phyloP scores from a whole-genome alignment of 1,140 invertebrate genomes.

The Ericerus pela region DNA sequence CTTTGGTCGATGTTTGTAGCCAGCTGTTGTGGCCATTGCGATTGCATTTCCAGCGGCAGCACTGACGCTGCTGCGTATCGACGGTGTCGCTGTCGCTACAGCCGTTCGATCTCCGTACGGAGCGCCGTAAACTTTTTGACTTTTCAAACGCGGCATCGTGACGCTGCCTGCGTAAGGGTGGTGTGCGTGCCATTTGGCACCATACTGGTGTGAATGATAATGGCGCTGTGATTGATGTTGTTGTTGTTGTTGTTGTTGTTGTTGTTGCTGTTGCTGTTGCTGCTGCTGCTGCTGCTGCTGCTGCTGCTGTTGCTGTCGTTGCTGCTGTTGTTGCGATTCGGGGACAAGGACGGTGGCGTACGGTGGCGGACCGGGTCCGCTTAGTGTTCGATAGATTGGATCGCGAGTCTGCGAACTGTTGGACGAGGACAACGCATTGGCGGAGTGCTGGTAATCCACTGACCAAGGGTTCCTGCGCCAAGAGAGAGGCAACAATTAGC shows the following conservation, averaged over 20 bases:
- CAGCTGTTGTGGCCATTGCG: conserved; percentile 42
- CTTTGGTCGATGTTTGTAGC: conserved; percentile 42
- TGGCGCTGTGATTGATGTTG: background rate
- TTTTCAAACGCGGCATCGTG: too few relatives aligned
- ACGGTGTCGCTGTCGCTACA: background rate
- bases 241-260: background rate
- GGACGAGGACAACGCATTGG: conserved; percentile 10
- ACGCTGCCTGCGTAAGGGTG: background rate
- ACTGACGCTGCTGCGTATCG: conserved; percentile 3
- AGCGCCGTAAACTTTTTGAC: too few relatives aligned
- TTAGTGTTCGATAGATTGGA: background rate
- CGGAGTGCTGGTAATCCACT: background rate
- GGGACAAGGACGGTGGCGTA: too few relatives aligned
- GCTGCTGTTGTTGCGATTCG: background rate
- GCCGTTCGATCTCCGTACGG: too few relatives aligned
- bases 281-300: background rate
- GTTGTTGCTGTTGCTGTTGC: background rate
- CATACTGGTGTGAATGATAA: background rate
- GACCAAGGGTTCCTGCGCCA: conserved; percentile 8
- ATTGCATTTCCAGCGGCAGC: background rate
- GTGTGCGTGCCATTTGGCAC: background rate
- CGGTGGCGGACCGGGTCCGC: background rate
- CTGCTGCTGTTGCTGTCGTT: background rate
- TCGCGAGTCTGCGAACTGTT: conserved; percentile 4
- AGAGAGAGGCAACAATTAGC: background rate